Evolutionary conservation across 2,113 vertebrate genomes (phyloP).

Genomic region (Apeltes quadracus): DNA sequence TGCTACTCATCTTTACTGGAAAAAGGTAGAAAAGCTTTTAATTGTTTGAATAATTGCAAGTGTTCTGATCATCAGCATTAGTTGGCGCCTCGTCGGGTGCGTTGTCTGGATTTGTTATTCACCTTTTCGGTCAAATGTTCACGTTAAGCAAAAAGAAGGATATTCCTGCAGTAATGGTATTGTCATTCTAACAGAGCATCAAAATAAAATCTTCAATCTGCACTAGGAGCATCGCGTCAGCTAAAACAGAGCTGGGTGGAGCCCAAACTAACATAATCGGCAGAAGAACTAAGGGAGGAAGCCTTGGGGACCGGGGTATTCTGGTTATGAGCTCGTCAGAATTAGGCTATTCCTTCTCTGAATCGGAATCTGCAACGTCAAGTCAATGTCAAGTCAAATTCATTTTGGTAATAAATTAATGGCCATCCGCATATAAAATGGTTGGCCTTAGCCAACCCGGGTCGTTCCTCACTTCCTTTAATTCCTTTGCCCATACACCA

Average conservation of each 20-base stretch:
- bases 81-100: neutral
- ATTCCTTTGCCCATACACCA: neutral
- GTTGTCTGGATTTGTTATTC: constrained; percentile 15
- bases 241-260: constrained; percentile 16
- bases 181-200: neutral
- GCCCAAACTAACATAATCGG: neutral
- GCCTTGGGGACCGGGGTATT: constrained; percentile 9
- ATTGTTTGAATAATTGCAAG: neutral
- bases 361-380: constrained; percentile 40
- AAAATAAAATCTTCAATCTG: constrained; percentile 6
- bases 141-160: neutral
- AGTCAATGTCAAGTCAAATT: constrained; percentile 58
- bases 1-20: constrained; percentile 57
- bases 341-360: constrained; percentile 35
- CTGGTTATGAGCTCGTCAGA: constrained; percentile 1
- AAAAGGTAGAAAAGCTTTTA: constrained; percentile 58
- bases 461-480: constrained; percentile 57
- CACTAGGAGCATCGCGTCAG: neutral
- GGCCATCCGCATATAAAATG: constrained; percentile 41
- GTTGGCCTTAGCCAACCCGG: constrained; percentile 47
- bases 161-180: neutral
- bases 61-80: neutral
- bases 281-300: constrained; percentile 10
- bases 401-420: constrained; percentile 50
- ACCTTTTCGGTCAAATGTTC: neutral